A percentile compares a stretch with the other conserved stretches of the same genome.
Evolutionary conservation across 2,797 vertebrate species (phyloP).

Genomic region (Chelonia mydas): DNA sequence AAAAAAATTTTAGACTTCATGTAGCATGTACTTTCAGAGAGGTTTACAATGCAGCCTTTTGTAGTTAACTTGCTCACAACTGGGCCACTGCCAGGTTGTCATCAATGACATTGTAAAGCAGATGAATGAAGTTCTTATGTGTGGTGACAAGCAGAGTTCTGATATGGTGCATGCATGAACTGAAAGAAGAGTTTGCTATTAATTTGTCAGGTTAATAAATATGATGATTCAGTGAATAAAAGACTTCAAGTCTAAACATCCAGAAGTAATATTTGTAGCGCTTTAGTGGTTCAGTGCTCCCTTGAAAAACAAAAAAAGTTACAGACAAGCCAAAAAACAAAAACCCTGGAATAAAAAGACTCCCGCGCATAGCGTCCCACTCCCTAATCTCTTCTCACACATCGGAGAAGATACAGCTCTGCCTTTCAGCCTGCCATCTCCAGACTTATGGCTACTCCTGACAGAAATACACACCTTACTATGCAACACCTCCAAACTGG

Average conservation of each 20-base stretch:
- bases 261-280: constrained; percentile 73
- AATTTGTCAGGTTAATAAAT: constrained; percentile 76
- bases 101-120: constrained; percentile 76
- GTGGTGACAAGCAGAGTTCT: constrained; percentile 65
- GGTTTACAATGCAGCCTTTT: constrained; percentile 72
- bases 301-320: constrained; percentile 53
- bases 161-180: constrained; percentile 64
- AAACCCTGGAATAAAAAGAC: background rate
- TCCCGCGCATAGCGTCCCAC: background rate
- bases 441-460: background rate
- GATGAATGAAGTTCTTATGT: constrained; percentile 75
- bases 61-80: constrained; percentile 68
- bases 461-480: background rate
- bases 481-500: background rate
- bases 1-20: constrained; percentile 59
- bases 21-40: constrained; percentile 60
- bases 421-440: background rate
- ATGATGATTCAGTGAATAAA: constrained; percentile 62
- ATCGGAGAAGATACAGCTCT: background rate
- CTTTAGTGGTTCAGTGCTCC: constrained; percentile 38
- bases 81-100: constrained; percentile 72
- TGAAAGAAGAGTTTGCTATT: constrained; percentile 71
- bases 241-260: constrained; percentile 24
- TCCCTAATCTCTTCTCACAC: background rate
- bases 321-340: constrained; percentile 25